Conservation (phyloP, 2,888 invertebrate genomes). For the Amblyjoppa fuscipennis region DNA sequence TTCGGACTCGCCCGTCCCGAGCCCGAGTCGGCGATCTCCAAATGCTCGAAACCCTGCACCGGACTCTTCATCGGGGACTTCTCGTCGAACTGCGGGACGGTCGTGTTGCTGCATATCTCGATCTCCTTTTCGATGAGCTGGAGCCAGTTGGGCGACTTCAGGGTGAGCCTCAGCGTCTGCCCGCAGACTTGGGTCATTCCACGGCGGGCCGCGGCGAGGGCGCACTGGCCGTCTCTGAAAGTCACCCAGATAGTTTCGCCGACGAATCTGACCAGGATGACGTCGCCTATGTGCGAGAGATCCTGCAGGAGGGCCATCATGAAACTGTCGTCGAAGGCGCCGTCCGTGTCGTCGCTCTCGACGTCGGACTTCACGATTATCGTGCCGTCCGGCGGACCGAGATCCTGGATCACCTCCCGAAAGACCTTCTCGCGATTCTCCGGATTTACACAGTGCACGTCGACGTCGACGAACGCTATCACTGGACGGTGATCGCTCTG, state of each 20-base stretch:
- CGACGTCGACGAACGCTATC: slow-evolving; percentile 95
- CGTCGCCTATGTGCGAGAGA: slow-evolving; percentile 94
- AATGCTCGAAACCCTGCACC: slow-evolving; percentile 85
- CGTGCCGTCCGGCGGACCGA: slow-evolving; percentile 98
- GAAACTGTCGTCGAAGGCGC: slow-evolving; percentile 92
- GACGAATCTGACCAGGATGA: slow-evolving; percentile 95
- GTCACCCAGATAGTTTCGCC: slow-evolving; percentile 96
- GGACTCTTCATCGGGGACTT: slow-evolving; percentile 77
- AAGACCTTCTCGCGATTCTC: slow-evolving; percentile 93
- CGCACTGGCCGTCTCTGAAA: slow-evolving; percentile 95
- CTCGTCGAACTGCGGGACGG: slow-evolving; percentile 90
- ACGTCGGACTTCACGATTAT: slow-evolving; percentile 91
- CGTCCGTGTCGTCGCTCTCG: slow-evolving; percentile 85
- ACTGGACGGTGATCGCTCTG: slow-evolving; percentile 99
- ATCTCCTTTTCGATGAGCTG: slow-evolving; percentile 93
- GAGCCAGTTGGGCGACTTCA: slow-evolving; percentile 95
- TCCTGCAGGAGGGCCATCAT: slow-evolving; percentile 93
- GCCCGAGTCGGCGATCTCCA: slow-evolving; percentile 87
- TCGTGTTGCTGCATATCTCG: slow-evolving; percentile 93
- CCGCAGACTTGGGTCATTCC: slow-evolving; percentile 88
- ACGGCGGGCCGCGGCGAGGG: slow-evolving; percentile 89
- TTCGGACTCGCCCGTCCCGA: slow-evolving; percentile 86
- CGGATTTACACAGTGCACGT: slow-evolving; percentile 93
- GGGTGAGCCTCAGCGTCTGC: slow-evolving; percentile 89
- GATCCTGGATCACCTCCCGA: slow-evolving; percentile 92